Evolutionary conservation across 2,113 vertebrate species (phyloP).

Genomic region (Barbus barbus): DNA sequence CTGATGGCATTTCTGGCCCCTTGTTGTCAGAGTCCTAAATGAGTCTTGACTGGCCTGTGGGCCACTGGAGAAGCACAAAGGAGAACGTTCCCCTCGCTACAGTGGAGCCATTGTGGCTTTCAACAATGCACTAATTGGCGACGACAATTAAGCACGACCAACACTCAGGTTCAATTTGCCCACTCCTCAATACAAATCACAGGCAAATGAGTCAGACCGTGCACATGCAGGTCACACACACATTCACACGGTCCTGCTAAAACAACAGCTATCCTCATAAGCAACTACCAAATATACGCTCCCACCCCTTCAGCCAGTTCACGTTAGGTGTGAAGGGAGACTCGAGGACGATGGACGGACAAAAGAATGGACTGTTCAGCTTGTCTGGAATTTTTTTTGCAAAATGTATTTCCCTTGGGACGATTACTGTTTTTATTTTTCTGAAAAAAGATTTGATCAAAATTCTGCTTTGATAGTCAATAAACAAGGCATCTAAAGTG

Average conservation of each 20-base stretch:
- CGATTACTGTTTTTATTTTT: neutral
- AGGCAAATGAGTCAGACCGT: constrained; percentile 58
- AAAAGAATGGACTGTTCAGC: neutral
- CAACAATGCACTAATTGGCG: constrained; percentile 95
- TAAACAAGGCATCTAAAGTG: neutral
- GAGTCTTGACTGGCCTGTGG: constrained; percentile 93
- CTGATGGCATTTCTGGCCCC: constrained; percentile 84
- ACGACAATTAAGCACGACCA: constrained; percentile 85
- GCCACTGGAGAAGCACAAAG: constrained; percentile 94
- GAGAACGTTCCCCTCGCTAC: constrained; percentile 83
- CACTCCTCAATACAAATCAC: constrained; percentile 70
- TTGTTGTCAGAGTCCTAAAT: constrained; percentile 88
- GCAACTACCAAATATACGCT: constrained; percentile 42
- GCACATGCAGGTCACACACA: constrained; percentile 45
- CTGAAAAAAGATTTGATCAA: neutral
- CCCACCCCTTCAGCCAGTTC: neutral
- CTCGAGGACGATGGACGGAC: neutral
- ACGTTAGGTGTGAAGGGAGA: neutral
- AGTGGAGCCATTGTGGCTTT: constrained; percentile 88
- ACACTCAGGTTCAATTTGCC: constrained; percentile 82
- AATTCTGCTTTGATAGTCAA: neutral
- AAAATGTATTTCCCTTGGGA: neutral
- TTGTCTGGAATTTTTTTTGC: neutral
- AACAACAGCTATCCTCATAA: constrained; percentile 38
- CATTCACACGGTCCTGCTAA: constrained; percentile 27